phyloP scores from a whole-genome alignment of 2,113 vertebrate species.

The Leiothrix lutea region DNA sequence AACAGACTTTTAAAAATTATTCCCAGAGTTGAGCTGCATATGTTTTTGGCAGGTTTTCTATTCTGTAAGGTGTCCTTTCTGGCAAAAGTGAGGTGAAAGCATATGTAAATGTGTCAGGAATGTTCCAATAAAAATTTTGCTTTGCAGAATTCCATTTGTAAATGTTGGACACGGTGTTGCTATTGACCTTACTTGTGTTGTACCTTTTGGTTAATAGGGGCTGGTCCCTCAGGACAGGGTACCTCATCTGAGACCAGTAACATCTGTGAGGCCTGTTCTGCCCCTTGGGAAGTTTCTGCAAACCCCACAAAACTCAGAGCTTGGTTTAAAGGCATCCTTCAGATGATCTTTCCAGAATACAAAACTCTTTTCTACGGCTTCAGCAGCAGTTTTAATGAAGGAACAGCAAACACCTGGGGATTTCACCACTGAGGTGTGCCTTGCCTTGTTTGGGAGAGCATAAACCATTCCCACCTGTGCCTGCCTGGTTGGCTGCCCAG shows the following conservation, averaged over 20 bases:
- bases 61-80: slow-evolving; percentile 23
- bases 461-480: background rate
- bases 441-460: rapidly evolving
- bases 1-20: slow-evolving; percentile 8
- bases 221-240: background rate
- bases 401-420: background rate
- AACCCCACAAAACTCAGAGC: background rate
- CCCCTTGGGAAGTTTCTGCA: background rate
- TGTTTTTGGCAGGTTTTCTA: background rate
- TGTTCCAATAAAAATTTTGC: background rate
- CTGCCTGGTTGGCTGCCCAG: background rate
- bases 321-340: background rate
- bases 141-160: background rate
- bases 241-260: background rate
- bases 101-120: background rate
- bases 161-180: background rate
- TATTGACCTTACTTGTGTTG: background rate
- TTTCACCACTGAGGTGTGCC: background rate
- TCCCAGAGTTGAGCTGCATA: background rate
- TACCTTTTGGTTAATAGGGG: background rate
- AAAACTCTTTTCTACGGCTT: background rate
- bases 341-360: background rate
- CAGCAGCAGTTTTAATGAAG: background rate
- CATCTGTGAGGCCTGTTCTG: background rate
- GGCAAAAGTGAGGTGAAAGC: background rate